Base-by-base conservation (phyloP, 2,113 vertebrate species). In the Psettodes erumei region DNA sequence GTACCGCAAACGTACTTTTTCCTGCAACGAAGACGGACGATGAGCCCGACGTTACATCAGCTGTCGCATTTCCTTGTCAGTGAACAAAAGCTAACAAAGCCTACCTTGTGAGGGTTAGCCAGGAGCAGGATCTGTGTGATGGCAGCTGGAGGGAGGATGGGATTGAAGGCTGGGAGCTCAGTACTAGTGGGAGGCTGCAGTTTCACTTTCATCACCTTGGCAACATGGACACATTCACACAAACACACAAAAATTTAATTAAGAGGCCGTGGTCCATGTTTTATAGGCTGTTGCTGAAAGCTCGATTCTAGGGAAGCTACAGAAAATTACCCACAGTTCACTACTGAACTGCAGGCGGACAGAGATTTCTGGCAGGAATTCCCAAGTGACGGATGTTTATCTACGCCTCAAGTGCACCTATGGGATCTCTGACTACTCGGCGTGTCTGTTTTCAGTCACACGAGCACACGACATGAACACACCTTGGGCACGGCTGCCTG, bases 111-210 rank as follows among this genome's bases (percentile, higher is more conserved):
- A 79, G 96, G 98, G 88, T 99, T 99, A 53, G 97, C 97, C 1
- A 99, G 93, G 64, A 99, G 95, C 85, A 99, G 91, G 80, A 99
- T 95, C 90, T 99, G 98, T 69, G 97, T 99, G 92, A 99, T 94
- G 40, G 96, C 96, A 5, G 96, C 95, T 18, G 97, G 97, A 86
- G 97, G 96, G 75, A 98, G 85, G 3, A 99, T 93, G 72, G 98
- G 98, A 83, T 97, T 99, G 84, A 98, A 99, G 0, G 97, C 95
- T 0, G 98, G 96, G 68, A 99, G 93, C 81, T 99, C 98, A 0
- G 94, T 96, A 75, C 95, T 96, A 0, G 97, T 96, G 4, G 97
- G 96, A 7, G 97, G 97, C 93, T 98, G 98, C 37, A 99, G 90
- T 88, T 96, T 99, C 77, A 99, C 97, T 64, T 96, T 98, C 97